Base-by-base conservation (phyloP, 2,797 vertebrate species). In the Hephaestus fuliginosus region DNA sequence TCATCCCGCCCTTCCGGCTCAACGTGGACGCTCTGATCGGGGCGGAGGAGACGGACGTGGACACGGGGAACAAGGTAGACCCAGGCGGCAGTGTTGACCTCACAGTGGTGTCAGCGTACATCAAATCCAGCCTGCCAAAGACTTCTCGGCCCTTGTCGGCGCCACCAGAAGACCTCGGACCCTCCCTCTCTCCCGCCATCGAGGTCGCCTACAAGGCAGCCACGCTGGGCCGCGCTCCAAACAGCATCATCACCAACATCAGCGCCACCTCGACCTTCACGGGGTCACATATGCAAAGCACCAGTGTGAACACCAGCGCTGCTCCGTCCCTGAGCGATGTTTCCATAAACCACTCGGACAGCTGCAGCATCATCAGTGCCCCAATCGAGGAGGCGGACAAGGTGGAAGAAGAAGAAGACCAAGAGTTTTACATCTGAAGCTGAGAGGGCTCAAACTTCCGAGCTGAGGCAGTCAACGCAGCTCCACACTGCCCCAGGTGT, bases 21-120 rank as follows among this genome's bases (percentile, higher is more conserved):
- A 96, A 97, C 5, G 86, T 97, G 36, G 96, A 97, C 1, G 93
- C 97, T 18, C 92, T 98, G 83, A 90, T 98, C 1, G 96, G 95
- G 5, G 96, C 96, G 0, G 96, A 97, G 90, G 98, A 99, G 93
- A 99, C 98, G 0, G 96, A 98, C 22, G 97, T 99, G 66, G 97
- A 99, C 93, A 98, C 98, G 0, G 98, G 98, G 49, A 89, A 95
- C 90, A 96, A 91, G 52, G 94, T 98, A 1, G 80, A 63, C 6
- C 84, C 84, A 8, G 84, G 82, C n/a, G 94, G 95, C 83, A 88
- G 91, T 18, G 95, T 96, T 7, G 98, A 99, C 91, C 90, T 98
- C 0, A 96, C 97, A 0, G 97, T 97, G 76, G 96, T 98, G 72
- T 99, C 98, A 1, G 97, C 96, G 0, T 97, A 98, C 71, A 71